Evolutionary conservation across 2,888 invertebrate species (phyloP).

Genomic region (Molanna angustata): DNA sequence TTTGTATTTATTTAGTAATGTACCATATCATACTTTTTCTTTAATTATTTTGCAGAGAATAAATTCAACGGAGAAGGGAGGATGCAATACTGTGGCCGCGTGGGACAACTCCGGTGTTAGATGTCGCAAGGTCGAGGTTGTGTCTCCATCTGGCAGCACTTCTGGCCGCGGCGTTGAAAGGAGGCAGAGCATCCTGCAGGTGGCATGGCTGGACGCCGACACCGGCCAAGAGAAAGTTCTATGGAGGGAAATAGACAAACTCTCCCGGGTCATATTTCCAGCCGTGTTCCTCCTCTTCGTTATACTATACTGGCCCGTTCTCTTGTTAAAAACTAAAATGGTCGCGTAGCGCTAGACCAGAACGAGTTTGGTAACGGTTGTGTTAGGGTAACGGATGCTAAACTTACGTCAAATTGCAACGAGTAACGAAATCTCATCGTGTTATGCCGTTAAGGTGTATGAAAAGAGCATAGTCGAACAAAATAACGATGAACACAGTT

Average conservation of each 20-base stretch:
- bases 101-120: constrained; percentile 60
- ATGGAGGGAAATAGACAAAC: constrained; percentile 75
- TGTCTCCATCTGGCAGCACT: constrained; percentile 40
- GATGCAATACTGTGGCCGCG: constrained; percentile 64
- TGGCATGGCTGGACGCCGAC: constrained; percentile 64
- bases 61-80: constrained; percentile 63
- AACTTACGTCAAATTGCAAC: too few species aligned
- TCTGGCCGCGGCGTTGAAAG: constrained; percentile 42
- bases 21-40: too few species aligned
- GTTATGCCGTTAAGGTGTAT: too few species aligned
- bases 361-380: constrained; percentile 8
- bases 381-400: constrained; percentile 11
- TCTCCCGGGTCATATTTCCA: constrained; percentile 75
- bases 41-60: constrained; percentile 58
- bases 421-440: too few species aligned
- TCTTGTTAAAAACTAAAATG: constrained; percentile 62
- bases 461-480: too few species aligned
- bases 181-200: constrained; percentile 54
- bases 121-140: constrained; percentile 57
- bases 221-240: constrained; percentile 70
- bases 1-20: too few species aligned
- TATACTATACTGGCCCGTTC: constrained; percentile 75
- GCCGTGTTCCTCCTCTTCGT: constrained; percentile 75
- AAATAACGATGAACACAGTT: too few species aligned
- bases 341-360: constrained; percentile 27